Percentiles rank a stretch among this genome's conserved stretches.
Conservation (phyloP, 1,140 invertebrate genomes). For the Plectrocnemia conspersa region DNA sequence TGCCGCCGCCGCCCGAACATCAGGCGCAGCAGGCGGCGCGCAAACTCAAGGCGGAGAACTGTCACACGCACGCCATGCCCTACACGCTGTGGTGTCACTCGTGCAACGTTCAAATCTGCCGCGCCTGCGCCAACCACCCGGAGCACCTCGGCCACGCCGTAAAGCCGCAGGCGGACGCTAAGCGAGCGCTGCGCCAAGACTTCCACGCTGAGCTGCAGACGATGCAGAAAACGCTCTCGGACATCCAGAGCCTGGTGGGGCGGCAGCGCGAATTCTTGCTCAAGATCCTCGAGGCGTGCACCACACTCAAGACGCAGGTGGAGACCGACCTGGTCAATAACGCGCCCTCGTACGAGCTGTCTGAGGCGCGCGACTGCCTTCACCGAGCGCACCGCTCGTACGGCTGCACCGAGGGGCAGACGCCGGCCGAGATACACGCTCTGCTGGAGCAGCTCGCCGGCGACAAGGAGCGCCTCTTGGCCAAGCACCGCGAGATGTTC, state of each 20-base stretch:
- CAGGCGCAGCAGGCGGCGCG: conserved; percentile 22
- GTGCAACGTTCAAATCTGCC: conserved; percentile 61
- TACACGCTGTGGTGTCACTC: conserved; percentile 66
- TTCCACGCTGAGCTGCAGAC: conserved; percentile 51
- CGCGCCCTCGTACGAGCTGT: conserved; percentile 59
- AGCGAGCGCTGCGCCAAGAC: conserved; percentile 61
- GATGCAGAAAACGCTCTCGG: conserved; percentile 55
- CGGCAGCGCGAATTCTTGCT: conserved; percentile 66
- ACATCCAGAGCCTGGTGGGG: conserved; percentile 60
- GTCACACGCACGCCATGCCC: conserved; percentile 68
- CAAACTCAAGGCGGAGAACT: conserved; percentile 55
- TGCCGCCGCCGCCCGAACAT: conserved; percentile 4
- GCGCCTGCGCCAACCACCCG: conserved; percentile 60
- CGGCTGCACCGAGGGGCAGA: conserved; percentile 35
- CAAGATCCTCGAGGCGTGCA: conserved; percentile 68
- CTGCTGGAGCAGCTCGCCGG: conserved; percentile 54
- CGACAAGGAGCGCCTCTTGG: conserved; percentile 61
- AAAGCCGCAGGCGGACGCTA: conserved; percentile 62
- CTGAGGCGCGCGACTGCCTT: conserved; percentile 59
- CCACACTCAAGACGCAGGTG: conserved; percentile 66
- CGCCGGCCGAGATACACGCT: conserved; percentile 53
- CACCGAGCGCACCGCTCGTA: conserved; percentile 51
- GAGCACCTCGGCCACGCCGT: conserved; percentile 63
- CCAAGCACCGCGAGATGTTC: conserved; percentile 67
- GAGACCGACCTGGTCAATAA: conserved; percentile 66